Evolutionary conservation across 2,888 invertebrate species (phyloP).

Genomic region (Orchesella flavescens): DNA sequence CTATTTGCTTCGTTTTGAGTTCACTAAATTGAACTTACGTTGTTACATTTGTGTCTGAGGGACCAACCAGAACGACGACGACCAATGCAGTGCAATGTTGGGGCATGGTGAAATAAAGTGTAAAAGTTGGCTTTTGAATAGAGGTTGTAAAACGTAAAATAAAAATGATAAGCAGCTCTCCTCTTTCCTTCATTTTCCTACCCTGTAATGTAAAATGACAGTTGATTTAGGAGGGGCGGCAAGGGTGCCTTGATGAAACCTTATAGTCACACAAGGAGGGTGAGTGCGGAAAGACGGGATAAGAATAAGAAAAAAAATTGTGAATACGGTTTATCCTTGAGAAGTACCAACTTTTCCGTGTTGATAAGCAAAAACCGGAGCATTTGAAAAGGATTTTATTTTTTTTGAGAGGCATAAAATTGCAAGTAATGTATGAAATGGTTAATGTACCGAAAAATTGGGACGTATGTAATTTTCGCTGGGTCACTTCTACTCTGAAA

Average conservation of each 20-base stretch:
- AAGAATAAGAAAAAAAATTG: no score
- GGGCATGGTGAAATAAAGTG: not conserved
- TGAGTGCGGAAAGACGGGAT: no score
- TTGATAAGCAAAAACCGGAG: no score
- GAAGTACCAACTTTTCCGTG: no score
- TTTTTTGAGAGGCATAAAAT: no score
- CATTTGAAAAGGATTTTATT: no score
- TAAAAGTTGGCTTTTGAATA: constrained; percentile 16
- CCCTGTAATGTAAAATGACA: not conserved
- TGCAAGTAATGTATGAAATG: constrained; percentile 5
- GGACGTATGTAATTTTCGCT: constrained; percentile 8
- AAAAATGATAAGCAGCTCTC: constrained; percentile 33
- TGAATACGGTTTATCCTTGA: no score
- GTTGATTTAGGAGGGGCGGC: constrained; percentile 16
- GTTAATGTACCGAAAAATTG: constrained; percentile 37
- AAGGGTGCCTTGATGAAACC: constrained; percentile 11
- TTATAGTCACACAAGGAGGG: not conserved
- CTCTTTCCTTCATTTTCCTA: constrained; percentile 11
- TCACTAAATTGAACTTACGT: constrained; percentile 26
- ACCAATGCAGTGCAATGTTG: not conserved
- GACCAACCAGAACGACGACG: not conserved
- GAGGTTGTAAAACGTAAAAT: not conserved
- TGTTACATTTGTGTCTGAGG: not conserved
- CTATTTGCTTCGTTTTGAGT: constrained; percentile 29
- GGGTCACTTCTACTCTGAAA: not conserved